Conservation (phyloP, 35 echinoderm and acorn worm species). For the Apostichopus japonicus region DNA sequence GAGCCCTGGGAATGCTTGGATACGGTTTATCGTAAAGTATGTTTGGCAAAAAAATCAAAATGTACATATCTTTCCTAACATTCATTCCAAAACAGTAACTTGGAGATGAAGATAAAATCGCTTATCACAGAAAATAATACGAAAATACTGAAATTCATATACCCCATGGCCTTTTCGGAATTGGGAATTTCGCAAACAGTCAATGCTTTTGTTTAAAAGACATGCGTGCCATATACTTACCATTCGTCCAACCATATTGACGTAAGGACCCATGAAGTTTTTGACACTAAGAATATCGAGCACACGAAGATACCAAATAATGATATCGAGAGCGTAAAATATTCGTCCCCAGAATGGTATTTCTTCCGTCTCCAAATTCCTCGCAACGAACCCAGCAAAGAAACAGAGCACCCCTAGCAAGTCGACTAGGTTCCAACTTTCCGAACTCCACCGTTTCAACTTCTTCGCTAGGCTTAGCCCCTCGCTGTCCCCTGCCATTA, state of each 20-base stretch:
- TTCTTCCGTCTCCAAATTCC: neutral
- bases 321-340: conserved; percentile 72
- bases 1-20: too few species aligned
- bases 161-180: too few species aligned
- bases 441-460: conserved; percentile 74
- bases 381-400: conserved; percentile 29
- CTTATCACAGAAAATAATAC: too few species aligned
- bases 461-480: conserved; percentile 62
- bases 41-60: too few species aligned
- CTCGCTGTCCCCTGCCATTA: conserved; percentile 75
- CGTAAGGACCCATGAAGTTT: conserved; percentile 81
- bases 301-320: conserved; percentile 89
- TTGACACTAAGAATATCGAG: conserved; percentile 90
- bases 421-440: conserved; percentile 88
- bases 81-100: too few species aligned
- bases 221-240: too few species aligned
- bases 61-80: too few species aligned
- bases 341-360: conserved; percentile 51
- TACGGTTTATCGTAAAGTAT: too few species aligned
- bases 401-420: conserved; percentile 70
- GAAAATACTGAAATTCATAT: too few species aligned
- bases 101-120: too few species aligned
- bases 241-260: conserved; percentile 95
- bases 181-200: too few species aligned
- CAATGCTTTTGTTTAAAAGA: too few species aligned